Conservation (phyloP, 2,888 invertebrate genomes). For the Horisme vitalbata region DNA sequence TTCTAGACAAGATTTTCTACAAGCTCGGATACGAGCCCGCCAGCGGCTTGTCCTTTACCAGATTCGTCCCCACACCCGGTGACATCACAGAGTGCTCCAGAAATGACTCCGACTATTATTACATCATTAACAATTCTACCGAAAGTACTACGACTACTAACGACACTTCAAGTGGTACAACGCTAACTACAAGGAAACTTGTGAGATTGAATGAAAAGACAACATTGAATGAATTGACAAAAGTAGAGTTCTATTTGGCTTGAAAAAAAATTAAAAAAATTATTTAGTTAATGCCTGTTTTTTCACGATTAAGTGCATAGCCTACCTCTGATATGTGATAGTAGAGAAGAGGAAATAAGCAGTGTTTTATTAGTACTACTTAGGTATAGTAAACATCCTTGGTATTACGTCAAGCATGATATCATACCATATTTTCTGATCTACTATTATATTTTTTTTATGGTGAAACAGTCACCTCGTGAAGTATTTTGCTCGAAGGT, state of each 20-base stretch:
- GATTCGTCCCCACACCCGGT: conserved; percentile 56
- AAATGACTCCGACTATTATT: conserved; percentile 41
- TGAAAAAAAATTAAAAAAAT: conserved; percentile 32
- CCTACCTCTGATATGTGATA: no score
- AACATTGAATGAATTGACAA: conserved; percentile 33
- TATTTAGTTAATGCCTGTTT: background rate
- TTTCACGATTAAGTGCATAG: no score
- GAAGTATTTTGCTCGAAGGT: no score
- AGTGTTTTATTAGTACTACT: no score
- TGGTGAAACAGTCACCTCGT: no score
- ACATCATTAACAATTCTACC: background rate
- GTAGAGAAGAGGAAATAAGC: no score
- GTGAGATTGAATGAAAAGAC: background rate
- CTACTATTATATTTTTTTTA: no score
- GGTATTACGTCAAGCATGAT: no score
- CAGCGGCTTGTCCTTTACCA: conserved; percentile 29
- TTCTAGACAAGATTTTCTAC: conserved; percentile 64
- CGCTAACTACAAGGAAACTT: no score
- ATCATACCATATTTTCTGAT: no score
- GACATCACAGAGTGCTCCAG: conserved; percentile 61
- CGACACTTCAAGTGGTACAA: no score
- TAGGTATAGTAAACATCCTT: no score
- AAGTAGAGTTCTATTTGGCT: conserved; percentile 42
- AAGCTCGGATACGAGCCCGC: conserved; percentile 62
- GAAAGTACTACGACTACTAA: background rate